Conservation (phyloP, 2,888 invertebrate genomes). For the Stenotaenia linearis region DNA sequence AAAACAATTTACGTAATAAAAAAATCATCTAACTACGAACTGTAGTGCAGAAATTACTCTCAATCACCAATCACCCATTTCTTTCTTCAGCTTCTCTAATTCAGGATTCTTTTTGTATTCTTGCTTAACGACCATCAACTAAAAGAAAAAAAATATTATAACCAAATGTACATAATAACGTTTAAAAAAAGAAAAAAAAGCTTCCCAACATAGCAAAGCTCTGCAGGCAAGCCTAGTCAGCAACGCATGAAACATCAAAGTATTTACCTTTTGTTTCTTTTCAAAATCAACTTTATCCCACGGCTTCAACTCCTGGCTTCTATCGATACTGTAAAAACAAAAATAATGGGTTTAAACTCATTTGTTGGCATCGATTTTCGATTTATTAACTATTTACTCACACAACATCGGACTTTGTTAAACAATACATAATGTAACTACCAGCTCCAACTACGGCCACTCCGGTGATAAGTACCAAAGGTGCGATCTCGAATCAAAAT, state of each 20-base stretch:
- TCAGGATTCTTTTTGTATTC: conserved; percentile 27
- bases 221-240: neutral
- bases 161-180: too few relatives aligned
- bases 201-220: neutral
- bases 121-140: conserved; percentile 24
- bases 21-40: neutral
- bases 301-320: neutral
- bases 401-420: conserved; percentile 21
- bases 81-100: conserved; percentile 22
- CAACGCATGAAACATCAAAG: neutral
- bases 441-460: neutral
- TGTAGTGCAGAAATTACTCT: neutral
- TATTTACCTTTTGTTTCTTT: conserved; percentile 26
- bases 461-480: neutral
- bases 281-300: conserved; percentile 21
- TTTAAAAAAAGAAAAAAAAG: neutral
- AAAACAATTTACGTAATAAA: neutral
- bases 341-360: neutral
- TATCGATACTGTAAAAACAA: neutral
- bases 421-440: neutral
- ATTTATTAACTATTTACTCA: neutral
- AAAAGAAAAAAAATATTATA: too few relatives aligned
- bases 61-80: conserved; percentile 4
- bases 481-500: neutral
- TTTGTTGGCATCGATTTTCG: neutral